Evolutionary conservation across 2,797 vertebrate genomes (phyloP), one percentile per base, ranked within the genome.

Genomic region (Benthosema pterotum): DNA sequence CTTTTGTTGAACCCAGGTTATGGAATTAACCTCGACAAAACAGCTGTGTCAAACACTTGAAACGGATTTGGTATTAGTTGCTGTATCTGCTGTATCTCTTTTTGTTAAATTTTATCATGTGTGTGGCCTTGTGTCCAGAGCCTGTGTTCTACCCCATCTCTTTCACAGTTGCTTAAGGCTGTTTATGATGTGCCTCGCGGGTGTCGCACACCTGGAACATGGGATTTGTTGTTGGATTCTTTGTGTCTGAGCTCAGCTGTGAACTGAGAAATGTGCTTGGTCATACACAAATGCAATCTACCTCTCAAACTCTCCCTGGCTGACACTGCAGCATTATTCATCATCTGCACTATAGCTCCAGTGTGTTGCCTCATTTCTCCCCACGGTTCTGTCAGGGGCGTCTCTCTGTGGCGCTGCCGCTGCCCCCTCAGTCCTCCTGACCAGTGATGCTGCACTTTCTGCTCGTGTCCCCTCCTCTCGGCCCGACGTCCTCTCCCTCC

Each of bases 331-430:
- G 64, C 61, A 6, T 81, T 75, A 84, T 87, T 87, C 84, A 86
- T 88, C 67, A 66, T 69, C 63, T 79, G 67, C 55, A 79, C 84
- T 83, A n/a, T n/a, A 76, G 75, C 74, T 76, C 79, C 51, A 7
- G 48, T 79, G 78, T 67, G 75, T 88, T 87, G 83, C 75, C 86
- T 75, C 77, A 63, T 72, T 58, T 76, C 74, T 70, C 52, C 60
- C 71, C 52, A 62, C 5, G 82, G 83, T 83, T 67, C 77, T 74
- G 71, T 84, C 78, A 56, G 72, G 72, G 46, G 67, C 66, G 65
- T 74, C 49, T 78, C 79, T 58, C 74, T 45, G 69, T 5, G 49
- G 65, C 50, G 46, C 48, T 28, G 63, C 67, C 69, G 71, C 78
- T n/a, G n/a, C n/a, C n/a, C 72, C 8, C 56, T n/a, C 18, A 67